Conservation (phyloP, 2,113 vertebrate genomes). For the Rhinolophus sinicus region DNA sequence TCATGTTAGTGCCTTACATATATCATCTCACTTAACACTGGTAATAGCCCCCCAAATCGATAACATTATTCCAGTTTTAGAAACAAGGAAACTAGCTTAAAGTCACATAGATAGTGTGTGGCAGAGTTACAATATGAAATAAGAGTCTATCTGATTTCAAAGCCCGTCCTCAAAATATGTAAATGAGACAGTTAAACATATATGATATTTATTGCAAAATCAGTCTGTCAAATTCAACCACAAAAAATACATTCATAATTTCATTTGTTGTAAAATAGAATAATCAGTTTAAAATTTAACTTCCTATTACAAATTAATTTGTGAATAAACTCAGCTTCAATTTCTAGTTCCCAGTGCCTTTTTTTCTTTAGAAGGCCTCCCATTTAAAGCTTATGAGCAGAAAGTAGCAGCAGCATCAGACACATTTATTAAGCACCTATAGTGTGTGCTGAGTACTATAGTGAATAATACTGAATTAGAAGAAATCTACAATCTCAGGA, state of each 20-base stretch:
- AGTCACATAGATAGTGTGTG: not conserved
- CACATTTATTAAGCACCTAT: slow-evolving; percentile 11
- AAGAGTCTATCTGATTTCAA: slow-evolving; percentile 11
- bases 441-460: not conserved
- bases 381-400: slow-evolving; percentile 25
- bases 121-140: not conserved
- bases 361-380: not conserved
- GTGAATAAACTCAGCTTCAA: not conserved
- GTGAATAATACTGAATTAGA: not conserved
- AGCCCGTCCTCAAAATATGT: not conserved
- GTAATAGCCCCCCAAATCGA: not conserved
- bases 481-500: slow-evolving; percentile 41
- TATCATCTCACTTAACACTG: not conserved
- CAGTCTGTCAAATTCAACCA: not conserved
- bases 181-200: not conserved
- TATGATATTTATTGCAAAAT: not conserved
- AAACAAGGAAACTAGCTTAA: not conserved
- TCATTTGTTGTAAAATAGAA: slow-evolving; percentile 6
- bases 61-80: not conserved
- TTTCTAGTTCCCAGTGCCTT: not conserved
- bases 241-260: not conserved
- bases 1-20: not conserved
- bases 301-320: slow-evolving; percentile 37
- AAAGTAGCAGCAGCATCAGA: not conserved
- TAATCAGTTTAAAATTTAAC: not conserved